Conservation (phyloP, 2,113 vertebrate species). For the Tupaia chinensis region DNA sequence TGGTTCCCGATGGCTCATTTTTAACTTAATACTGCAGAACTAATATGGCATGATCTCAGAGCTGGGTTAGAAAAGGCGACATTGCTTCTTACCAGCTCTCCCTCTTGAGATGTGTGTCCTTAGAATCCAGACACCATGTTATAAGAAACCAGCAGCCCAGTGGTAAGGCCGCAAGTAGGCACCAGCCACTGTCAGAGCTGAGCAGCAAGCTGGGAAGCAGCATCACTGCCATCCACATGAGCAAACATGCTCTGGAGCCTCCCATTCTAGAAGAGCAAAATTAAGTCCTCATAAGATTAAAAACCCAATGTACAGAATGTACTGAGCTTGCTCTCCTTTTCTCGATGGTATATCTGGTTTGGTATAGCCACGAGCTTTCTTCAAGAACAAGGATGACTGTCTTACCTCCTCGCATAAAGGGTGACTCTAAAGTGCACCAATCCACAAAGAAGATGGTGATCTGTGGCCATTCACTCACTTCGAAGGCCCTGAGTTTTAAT, state of each 20-base stretch:
- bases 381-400: neutral
- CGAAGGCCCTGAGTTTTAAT: neutral
- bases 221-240: fast-evolving
- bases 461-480: neutral
- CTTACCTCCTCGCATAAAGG: too few relatives aligned
- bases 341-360: neutral
- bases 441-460: neutral
- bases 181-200: neutral
- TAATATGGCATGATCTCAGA: neutral
- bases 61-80: neutral
- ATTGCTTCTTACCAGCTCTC: neutral
- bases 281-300: neutral
- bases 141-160: neutral
- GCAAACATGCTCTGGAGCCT: neutral
- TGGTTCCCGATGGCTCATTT: neutral
- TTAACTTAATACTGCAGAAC: neutral
- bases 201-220: neutral
- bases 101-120: neutral
- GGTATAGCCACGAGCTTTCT: neutral
- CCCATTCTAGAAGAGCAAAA: neutral
- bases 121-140: neutral
- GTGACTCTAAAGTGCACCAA: too few relatives aligned
- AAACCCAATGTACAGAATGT: neutral
- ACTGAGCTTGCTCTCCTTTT: too few relatives aligned
- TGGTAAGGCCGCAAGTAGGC: neutral